Percentiles rank a stretch among this genome's conserved stretches.
Evolutionary conservation across 2,797 vertebrate species (phyloP).

Genomic region (Atherinosoma microstoma): DNA sequence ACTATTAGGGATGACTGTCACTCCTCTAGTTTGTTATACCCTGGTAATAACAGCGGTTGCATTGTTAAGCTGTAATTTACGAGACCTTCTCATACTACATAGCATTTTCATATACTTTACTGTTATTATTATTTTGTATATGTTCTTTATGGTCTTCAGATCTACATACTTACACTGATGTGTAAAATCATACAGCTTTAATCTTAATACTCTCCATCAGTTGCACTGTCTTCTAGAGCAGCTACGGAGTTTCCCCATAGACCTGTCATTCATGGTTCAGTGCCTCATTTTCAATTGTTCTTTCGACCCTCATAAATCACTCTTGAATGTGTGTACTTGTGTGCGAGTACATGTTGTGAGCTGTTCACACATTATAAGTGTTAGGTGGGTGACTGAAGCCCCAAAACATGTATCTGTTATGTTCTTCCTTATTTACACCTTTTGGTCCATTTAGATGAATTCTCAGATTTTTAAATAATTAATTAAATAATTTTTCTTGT

Average conservation of each 20-base stretch:
- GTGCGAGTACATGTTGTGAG: constrained; percentile 31
- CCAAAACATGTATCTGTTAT: constrained; percentile 34
- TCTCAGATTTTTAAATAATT: too few relatives aligned
- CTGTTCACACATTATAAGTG: constrained; percentile 51
- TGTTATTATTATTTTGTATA: too few relatives aligned
- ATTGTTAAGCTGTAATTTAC: too few relatives aligned
- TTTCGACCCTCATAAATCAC: constrained; percentile 73
- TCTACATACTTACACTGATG: too few relatives aligned
- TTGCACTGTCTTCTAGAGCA: constrained; percentile 53
- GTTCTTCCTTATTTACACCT: constrained; percentile 39
- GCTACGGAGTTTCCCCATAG: constrained; percentile 58
- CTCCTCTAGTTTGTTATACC: too few relatives aligned
- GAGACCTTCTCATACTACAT: too few relatives aligned
- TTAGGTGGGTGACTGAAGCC: constrained; percentile 49
- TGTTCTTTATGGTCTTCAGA: too few relatives aligned
- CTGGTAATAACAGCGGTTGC: too few relatives aligned
- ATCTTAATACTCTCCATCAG: constrained; percentile 47
- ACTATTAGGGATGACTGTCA: neutral
- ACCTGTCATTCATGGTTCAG: constrained; percentile 69
- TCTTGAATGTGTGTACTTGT: constrained; percentile 28
- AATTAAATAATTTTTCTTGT: too few relatives aligned
- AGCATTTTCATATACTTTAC: too few relatives aligned
- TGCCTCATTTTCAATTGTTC: constrained; percentile 78
- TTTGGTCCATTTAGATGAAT: constrained; percentile 13
- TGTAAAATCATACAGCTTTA: neutral